Evolutionary conservation across 2,888 invertebrate genomes (phyloP).

Genomic region (Thymelicus sylvestris): DNA sequence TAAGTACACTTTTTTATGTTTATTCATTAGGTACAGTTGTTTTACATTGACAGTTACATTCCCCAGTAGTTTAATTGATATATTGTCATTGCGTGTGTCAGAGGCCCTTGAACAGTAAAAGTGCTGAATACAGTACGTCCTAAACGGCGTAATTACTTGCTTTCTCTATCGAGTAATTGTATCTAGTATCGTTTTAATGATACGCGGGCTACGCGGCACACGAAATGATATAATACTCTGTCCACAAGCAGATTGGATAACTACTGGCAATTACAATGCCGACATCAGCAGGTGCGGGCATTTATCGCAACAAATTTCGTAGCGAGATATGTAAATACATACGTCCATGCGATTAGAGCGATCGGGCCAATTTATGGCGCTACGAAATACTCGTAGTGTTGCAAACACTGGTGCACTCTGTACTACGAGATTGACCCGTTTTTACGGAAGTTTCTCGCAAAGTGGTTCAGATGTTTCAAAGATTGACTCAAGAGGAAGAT

Average conservation of each 20-base stretch:
- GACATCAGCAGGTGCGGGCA: slow-evolving; percentile 43
- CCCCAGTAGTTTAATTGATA: neutral
- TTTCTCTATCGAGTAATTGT: slow-evolving; percentile 36
- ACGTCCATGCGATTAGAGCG: slow-evolving; percentile 35
- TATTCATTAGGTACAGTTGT: too few relatives aligned
- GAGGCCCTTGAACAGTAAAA: slow-evolving; percentile 17
- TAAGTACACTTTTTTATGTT: too few relatives aligned
- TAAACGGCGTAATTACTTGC: slow-evolving; percentile 30
- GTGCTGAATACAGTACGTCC: slow-evolving; percentile 24
- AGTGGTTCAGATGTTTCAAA: too few relatives aligned
- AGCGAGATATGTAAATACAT: slow-evolving; percentile 44
- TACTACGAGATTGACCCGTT: too few relatives aligned
- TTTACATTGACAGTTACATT: neutral
- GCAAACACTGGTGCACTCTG: too few relatives aligned
- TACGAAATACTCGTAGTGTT: slow-evolving; percentile 3
- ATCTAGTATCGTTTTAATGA: slow-evolving; percentile 33
- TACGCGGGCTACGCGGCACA: slow-evolving; percentile 40
- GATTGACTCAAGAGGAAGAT: too few relatives aligned
- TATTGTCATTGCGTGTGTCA: slow-evolving; percentile 16
- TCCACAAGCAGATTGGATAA: slow-evolving; percentile 47
- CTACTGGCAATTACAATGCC: slow-evolving; percentile 48
- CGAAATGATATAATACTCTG: slow-evolving; percentile 47
- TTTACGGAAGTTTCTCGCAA: too few relatives aligned
- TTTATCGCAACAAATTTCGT: slow-evolving; percentile 41
- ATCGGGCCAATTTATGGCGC: slow-evolving; percentile 28